These are phyloP conservation scores for Neodiprion pinetum DNA, from an alignment of 1,140 invertebrate genomes.

Conservation along the genomic window DNA sequence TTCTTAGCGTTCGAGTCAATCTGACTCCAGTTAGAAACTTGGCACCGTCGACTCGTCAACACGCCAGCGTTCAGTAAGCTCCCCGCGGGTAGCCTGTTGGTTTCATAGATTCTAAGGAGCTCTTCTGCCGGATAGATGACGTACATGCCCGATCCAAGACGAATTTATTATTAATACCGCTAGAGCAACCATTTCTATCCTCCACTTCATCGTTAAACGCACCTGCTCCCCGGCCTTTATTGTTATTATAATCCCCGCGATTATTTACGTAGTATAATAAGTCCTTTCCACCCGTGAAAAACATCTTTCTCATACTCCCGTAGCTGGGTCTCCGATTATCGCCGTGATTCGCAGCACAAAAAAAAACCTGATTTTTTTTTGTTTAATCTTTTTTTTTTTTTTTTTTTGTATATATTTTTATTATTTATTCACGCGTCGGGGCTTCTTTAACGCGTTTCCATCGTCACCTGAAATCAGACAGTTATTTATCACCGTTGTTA, in stretches of 20 bases:
- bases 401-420: too few species aligned
- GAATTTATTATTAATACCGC: slow-evolving; percentile 9
- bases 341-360: background rate
- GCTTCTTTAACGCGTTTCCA: too few species aligned
- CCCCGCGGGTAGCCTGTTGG: slow-evolving; percentile 36
- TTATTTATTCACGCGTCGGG: too few species aligned
- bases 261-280: background rate
- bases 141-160: slow-evolving; percentile 56
- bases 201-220: slow-evolving; percentile 27
- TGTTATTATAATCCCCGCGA: background rate
- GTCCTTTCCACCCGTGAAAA: background rate
- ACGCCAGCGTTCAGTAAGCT: slow-evolving; percentile 27
- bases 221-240: slow-evolving; percentile 17
- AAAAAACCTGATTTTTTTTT: too few species aligned
- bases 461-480: too few species aligned
- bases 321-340: background rate
- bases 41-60: background rate
- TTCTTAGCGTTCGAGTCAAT: slow-evolving; percentile 7
- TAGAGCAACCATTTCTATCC: slow-evolving; percentile 18
- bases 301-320: background rate
- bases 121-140: slow-evolving; percentile 64
- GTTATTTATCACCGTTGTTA: too few species aligned
- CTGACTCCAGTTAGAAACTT: slow-evolving; percentile 6
- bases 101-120: slow-evolving; percentile 58
- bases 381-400: too few species aligned